Percentiles rank a stretch among this genome's conserved stretches.
These are phyloP conservation scores for Troides oblongomaculatus DNA, from an alignment of 2,888 invertebrate species.

Conservation along the genomic window DNA sequence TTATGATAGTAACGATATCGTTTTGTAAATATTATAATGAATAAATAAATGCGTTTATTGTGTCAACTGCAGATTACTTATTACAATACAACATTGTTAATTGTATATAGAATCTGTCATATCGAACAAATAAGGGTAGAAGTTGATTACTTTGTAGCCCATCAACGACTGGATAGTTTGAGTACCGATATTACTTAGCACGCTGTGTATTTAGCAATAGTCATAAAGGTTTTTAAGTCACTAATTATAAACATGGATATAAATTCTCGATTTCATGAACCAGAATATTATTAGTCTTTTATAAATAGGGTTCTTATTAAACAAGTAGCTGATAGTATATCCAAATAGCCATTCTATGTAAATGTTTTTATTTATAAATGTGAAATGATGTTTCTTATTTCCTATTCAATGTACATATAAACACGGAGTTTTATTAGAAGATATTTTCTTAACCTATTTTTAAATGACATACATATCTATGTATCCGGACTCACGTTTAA, in stretches of 20 bases:
- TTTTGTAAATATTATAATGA: constrained; percentile 18
- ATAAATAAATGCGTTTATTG: constrained; percentile 10
- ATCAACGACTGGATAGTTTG: background rate
- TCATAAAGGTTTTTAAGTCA: background rate
- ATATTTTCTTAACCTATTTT: no score
- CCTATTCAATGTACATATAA: no score
- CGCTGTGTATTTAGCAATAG: background rate
- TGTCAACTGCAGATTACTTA: constrained; percentile 5
- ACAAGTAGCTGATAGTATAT: background rate
- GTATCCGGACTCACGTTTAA: no score
- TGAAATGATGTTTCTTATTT: no score
- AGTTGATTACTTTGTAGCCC: background rate
- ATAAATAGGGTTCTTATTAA: background rate
- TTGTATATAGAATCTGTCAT: background rate
- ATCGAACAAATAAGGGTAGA: background rate
- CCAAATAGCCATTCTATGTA: background rate
- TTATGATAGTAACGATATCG: background rate
- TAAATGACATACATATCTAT: no score
- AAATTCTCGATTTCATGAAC: background rate
- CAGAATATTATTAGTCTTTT: background rate
- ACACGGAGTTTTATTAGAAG: no score
- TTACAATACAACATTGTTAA: constrained; percentile 5
- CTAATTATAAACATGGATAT: background rate
- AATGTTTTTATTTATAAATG: background rate
- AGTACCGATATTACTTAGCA: background rate